A percentile compares a stretch with the other conserved stretches of the same genome.
phyloP scores from a whole-genome alignment of 2,113 vertebrate species.

The Nerophis ophidion region DNA sequence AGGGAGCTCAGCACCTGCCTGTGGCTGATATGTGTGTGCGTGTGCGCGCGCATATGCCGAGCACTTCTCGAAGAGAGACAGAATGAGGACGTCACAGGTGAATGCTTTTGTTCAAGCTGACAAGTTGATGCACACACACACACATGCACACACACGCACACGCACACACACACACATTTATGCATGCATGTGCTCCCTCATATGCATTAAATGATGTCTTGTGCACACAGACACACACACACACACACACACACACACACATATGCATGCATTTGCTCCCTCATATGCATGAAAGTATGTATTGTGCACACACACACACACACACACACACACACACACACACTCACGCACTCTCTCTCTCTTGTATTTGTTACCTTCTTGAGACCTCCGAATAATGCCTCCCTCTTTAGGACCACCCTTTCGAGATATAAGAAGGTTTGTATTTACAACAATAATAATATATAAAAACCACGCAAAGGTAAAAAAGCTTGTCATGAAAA shows the following conservation, averaged over 20 bases:
- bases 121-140: conserved; percentile 25
- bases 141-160: not conserved
- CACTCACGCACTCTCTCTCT: conserved; percentile 9
- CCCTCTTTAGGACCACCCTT: no score
- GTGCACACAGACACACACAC: conserved; percentile 5
- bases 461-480: no score
- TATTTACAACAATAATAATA: no score
- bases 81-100: conserved; percentile 73
- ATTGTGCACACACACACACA: not conserved
- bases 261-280: not conserved
- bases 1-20: conserved; percentile 66
- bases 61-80: conserved; percentile 61
- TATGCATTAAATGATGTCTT: conserved; percentile 26
- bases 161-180: conserved; percentile 12
- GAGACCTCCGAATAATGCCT: no score
- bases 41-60: conserved; percentile 21
- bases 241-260: not conserved
- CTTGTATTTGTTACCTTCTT: no score
- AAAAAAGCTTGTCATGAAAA: no score
- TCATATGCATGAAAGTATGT: not conserved
- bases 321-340: not conserved
- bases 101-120: conserved; percentile 61
- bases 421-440: no score
- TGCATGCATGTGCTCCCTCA: conserved; percentile 7
- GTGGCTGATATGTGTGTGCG: conserved; percentile 53